Percentiles rank a stretch among this genome's conserved stretches.
These are phyloP conservation scores for Dolomedes plantarius DNA, from an alignment of 2,888 invertebrate species.

Conservation along the genomic window DNA sequence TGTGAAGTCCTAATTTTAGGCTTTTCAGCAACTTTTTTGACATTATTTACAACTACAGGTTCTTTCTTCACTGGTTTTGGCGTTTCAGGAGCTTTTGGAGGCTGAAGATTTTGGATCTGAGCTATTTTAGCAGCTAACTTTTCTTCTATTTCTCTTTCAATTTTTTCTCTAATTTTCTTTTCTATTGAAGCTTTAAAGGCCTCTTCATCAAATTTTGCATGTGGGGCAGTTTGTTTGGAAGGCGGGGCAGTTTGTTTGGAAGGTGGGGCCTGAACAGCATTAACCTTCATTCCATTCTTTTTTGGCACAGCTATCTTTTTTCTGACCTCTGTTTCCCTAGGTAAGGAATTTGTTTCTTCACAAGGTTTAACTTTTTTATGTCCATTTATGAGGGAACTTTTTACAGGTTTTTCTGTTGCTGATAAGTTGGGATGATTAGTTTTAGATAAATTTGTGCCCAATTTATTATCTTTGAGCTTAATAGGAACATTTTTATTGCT, in stretches of 20 bases:
- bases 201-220: constrained; percentile 19
- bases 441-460: not conserved
- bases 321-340: not conserved
- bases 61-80: not conserved
- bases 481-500: not conserved
- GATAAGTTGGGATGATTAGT: constrained; percentile 15
- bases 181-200: constrained; percentile 24
- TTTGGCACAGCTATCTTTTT: not conserved
- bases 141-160: constrained; percentile 48
- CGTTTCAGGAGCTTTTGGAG: not conserved
- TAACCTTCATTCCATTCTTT: constrained; percentile 25
- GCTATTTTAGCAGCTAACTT: constrained; percentile 35
- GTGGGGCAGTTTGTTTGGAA: not conserved
- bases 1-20: not conserved
- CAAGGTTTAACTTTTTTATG: not conserved
- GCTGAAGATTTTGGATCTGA: not conserved
- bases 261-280: not conserved
- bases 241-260: not conserved
- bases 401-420: not conserved
- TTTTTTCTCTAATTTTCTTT: constrained; percentile 28
- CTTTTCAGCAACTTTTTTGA: not conserved
- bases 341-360: not conserved
- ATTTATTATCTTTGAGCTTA: constrained; percentile 10
- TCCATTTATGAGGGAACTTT: not conserved
- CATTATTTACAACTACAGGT: not conserved